Evolutionary conservation across 1,140 invertebrate species (phyloP), one percentile per base, ranked within the genome.

Genomic region (Saxidomus purpurata): DNA sequence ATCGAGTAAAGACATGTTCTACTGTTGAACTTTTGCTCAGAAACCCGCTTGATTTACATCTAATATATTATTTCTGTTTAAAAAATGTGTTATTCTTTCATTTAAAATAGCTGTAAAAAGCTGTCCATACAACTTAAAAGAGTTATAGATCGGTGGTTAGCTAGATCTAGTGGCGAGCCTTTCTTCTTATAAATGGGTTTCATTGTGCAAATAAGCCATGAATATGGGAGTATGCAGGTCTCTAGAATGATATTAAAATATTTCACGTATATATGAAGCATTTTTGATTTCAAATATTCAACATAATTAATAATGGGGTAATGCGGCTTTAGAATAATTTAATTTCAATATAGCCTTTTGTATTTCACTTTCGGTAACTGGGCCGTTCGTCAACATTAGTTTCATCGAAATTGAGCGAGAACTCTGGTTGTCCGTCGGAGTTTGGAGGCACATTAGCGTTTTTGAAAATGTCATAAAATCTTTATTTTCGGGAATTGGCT

Each of bases 41-140:
- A 77, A 77, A 3, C 76, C 76, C 1, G 76, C 76, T 52, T 79
- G 76, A 38, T 79, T 79, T 28, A 52, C 47, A n/a, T 40, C 22
- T 6, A 25, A 22, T 13, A 79, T 1, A 28, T 52, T 79, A 52
- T 55, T 79, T 17, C 13, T 38, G 25, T n/a, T 47, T n/a, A 77
- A 25, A 47, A 77, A 77, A n/a, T 17, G 13, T 13, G 34, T 61
- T 61, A 61, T n/a, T 61, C 74, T 11, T 15, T 28, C 8, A 43
- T 79, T 79, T 28, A 79, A 25, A 79, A 79, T 34, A 31, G 40
- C 43, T 6, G 76, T 52, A 22, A 79, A 52, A 3, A 79, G n/a
- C 52, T 79, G 9, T 43, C 31, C 43, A 31, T n/a, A 28, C 76
- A 79, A 34, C 76, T 79, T 31, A 67, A 36, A 31, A 79, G 38